phyloP scores from a whole-genome alignment of 2,113 vertebrate species.

The Bolborhynchus lineola region DNA sequence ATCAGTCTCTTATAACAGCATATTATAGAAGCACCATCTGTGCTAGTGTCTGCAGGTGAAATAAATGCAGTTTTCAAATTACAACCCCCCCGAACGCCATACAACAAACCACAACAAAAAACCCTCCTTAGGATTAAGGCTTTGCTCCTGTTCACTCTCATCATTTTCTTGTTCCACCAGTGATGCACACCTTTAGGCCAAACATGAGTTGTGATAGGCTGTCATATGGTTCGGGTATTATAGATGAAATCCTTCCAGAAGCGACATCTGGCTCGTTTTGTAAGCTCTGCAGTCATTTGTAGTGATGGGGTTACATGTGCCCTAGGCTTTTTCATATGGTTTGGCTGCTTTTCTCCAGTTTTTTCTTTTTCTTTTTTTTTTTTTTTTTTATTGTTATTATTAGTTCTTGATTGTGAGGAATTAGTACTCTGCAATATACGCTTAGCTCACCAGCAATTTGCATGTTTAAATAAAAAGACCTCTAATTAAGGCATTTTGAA shows the following conservation, averaged over 20 bases:
- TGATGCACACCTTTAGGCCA: constrained; percentile 63
- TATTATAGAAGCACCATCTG: constrained; percentile 52
- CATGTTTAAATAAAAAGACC: neutral
- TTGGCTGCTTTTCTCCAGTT: constrained; percentile 50
- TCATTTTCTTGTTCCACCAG: neutral
- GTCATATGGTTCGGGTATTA: constrained; percentile 52
- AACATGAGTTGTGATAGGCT: constrained; percentile 63
- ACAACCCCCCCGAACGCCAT: neutral
- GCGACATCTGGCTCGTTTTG: constrained; percentile 70
- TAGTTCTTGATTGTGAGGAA: constrained; percentile 27
- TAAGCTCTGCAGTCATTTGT: constrained; percentile 66
- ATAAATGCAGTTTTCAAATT: constrained; percentile 22
- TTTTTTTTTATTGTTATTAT: neutral
- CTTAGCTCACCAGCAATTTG: constrained; percentile 18
- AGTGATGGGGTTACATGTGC: constrained; percentile 64
- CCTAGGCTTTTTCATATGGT: constrained; percentile 69
- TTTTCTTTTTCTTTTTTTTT: neutral
- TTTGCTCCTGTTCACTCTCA: neutral
- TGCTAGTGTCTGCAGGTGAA: constrained; percentile 58
- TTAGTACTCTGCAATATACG: neutral
- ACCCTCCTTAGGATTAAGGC: neutral
- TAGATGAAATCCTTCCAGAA: constrained; percentile 72
- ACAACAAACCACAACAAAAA: neutral
- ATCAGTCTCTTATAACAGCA: neutral
- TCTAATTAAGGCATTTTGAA: constrained; percentile 11